Conservation (phyloP, 2,113 vertebrate species). For the Chelonoidis abingdonii region DNA sequence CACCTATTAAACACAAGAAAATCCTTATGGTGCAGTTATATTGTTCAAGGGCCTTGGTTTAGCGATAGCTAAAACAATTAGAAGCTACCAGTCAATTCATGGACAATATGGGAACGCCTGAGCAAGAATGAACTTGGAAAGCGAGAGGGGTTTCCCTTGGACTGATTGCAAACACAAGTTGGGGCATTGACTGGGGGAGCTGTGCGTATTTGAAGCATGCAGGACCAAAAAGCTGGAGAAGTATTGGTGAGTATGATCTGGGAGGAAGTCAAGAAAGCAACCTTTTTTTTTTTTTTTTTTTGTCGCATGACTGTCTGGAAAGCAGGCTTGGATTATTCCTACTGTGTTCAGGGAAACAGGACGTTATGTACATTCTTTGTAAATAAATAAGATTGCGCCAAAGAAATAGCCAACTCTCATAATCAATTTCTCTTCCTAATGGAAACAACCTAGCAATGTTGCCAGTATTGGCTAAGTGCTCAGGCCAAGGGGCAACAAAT, state of each 20-base stretch:
- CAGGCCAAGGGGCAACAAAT: accelerated
- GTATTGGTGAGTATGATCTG: not conserved
- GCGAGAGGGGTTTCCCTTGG: not conserved
- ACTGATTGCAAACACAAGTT: not conserved
- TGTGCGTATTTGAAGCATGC: not conserved
- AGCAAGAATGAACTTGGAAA: not conserved
- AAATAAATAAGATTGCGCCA: too few relatives aligned
- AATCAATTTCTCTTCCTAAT: accelerated
- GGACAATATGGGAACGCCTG: not conserved
- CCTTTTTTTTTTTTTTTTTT: not conserved
- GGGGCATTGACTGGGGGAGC: not conserved
- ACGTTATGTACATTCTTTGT: not conserved
- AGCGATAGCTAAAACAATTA: not conserved
- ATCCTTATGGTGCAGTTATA: not conserved
- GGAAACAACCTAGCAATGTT: accelerated
- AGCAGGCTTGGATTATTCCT: accelerated
- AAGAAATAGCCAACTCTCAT: accelerated
- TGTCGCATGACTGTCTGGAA: accelerated
- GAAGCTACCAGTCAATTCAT: not conserved
- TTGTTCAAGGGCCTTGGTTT: not conserved
- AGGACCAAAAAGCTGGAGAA: not conserved
- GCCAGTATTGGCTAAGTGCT: accelerated
- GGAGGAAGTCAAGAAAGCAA: not conserved
- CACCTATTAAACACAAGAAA: not conserved
- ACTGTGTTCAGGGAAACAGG: not conserved